Base-by-base conservation (phyloP, 64 coral and sea anemone species). In the Montipora efflorescens region DNA sequence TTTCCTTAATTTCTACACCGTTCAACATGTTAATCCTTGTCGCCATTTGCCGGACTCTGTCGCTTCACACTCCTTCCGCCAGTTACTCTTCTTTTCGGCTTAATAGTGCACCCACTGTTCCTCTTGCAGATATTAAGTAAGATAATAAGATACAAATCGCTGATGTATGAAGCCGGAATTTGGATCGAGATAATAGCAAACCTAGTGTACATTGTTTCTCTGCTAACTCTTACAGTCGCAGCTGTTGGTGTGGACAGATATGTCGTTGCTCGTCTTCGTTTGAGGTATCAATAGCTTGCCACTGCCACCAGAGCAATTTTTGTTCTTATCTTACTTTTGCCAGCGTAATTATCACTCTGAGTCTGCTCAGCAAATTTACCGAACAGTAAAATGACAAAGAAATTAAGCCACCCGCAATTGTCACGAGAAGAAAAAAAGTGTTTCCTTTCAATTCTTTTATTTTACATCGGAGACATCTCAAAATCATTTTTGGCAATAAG, bases 1-100 rank as follows among this genome's bases (percentile, higher is more conserved):
- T 36, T 36, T 55, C 90, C 48, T 11, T 92, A 3, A 28, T 78
- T 15, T 81, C 90, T 19, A 45, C 22, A 2, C 44, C 36, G 14
- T 74, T 22, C 8, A 93, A 93, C 25, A 18, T 87, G n/a, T 20
- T 71, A 19, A 71, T 93, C 45, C 69, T 93, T 12, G 36, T 66
- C 0, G 48, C 83, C 5, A 55, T 93, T 28, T 47, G 8, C 1
- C 48, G 82, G 7, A 79, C 91, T 8, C 58, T 74, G 12, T 36
- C 79, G 1, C n/a, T 79, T 36, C 91, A 75, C 25, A 79, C 82
- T 4, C 36, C 36, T 36, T 36, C 91, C 91, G 1, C 87, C 91
- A 0, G 59, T 48, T 4, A 47, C 64, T 3, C 75, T 93, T n/a
- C 51, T 93, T 15, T 75, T 78, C 20, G 72, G 91, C 1, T 47